Evolutionary conservation across 2,797 vertebrate species (phyloP).

Genomic region (Sparus aurata): DNA sequence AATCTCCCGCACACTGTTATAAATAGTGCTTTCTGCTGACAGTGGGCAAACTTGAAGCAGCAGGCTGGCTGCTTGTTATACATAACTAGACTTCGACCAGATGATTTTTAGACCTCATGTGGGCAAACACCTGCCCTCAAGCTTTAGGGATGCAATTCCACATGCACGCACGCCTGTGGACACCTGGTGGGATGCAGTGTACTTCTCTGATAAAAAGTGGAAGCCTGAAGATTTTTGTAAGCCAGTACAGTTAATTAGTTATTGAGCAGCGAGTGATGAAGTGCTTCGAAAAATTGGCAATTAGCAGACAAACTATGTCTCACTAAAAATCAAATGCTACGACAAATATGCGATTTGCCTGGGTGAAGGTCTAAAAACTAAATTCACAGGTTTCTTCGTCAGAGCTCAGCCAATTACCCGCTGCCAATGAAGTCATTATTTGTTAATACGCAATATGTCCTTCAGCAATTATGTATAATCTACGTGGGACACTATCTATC

Average conservation of each 20-base stretch:
- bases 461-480: slow-evolving; percentile 55
- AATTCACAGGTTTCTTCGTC: slow-evolving; percentile 20
- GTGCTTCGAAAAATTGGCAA: slow-evolving; percentile 35
- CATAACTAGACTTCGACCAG: slow-evolving; percentile 37
- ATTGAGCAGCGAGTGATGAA: slow-evolving; percentile 19
- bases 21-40: slow-evolving; percentile 36
- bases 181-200: not conserved
- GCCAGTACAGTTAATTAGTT: slow-evolving; percentile 9
- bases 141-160: slow-evolving; percentile 19
- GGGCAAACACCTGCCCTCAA: slow-evolving; percentile 18
- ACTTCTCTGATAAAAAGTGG: slow-evolving; percentile 30
- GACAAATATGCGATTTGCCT: slow-evolving; percentile 19
- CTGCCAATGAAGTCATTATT: slow-evolving; percentile 46
- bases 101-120: slow-evolving; percentile 35
- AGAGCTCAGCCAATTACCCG: slow-evolving; percentile 32
- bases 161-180: not conserved
- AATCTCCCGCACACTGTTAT: slow-evolving; percentile 25
- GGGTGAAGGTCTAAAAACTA: not conserved
- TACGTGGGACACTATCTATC: slow-evolving; percentile 33
- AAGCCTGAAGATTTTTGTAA: slow-evolving; percentile 23
- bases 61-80: slow-evolving; percentile 43
- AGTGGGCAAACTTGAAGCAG: slow-evolving; percentile 15
- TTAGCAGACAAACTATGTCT: slow-evolving; percentile 26
- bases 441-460: slow-evolving; percentile 58
- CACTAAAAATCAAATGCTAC: slow-evolving; percentile 13